Conservation (phyloP, 64 coral and sea anemone species). For the Porites lutea region DNA sequence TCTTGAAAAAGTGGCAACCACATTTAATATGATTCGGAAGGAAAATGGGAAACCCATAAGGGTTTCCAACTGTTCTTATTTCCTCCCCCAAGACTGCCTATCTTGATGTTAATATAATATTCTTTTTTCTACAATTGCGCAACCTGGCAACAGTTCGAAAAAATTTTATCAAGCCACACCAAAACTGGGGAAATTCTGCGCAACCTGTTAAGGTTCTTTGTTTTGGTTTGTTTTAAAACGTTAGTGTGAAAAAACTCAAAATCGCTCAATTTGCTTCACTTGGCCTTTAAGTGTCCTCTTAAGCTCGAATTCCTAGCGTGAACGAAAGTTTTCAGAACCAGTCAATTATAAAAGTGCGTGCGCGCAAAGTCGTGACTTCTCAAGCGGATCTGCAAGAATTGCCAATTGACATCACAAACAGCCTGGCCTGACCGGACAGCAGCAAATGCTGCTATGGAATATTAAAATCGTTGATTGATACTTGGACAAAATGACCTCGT, state of each 20-base stretch:
- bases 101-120: neutral
- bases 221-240: neutral
- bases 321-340: neutral
- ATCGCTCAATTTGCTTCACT: too few relatives aligned
- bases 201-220: too few relatives aligned
- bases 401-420: too few relatives aligned
- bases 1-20: neutral
- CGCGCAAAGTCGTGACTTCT: neutral
- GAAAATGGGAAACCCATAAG: neutral
- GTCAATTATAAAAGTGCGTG: neutral
- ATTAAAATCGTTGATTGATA: neutral
- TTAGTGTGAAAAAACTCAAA: neutral
- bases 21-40: neutral
- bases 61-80: neutral
- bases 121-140: neutral
- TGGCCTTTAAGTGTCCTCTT: neutral
- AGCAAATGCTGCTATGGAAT: neutral
- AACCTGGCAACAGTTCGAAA: too few relatives aligned
- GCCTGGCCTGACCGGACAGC: neutral
- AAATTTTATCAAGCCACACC: too few relatives aligned
- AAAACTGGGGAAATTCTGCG: too few relatives aligned
- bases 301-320: neutral
- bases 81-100: neutral
- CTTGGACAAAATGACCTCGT: neutral
- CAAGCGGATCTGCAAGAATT: neutral